Evolutionary conservation across 2,888 invertebrate species (phyloP), one percentile per base, ranked within the genome.

Genomic region (Eupithecia pulchellata): DNA sequence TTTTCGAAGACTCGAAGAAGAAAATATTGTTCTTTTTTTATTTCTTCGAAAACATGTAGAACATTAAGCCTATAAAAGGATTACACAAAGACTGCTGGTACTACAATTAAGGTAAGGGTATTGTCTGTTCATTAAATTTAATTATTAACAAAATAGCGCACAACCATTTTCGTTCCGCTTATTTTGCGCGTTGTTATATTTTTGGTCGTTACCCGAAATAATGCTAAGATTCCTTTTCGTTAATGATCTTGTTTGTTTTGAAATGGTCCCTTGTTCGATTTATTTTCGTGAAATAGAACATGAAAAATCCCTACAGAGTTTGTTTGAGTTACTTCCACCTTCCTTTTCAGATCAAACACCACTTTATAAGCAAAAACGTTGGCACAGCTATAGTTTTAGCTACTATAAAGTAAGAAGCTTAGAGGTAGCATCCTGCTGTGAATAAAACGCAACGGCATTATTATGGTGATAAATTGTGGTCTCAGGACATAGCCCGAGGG

Each of bases 111-210:
- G 75, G 73, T 36, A 72, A 72, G 72, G 71, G 64, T 72, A 72
- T 27, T 69, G 75, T 71, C 72, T 52, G 73, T 73, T 69, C 74
- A 78, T 78, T 78, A 78, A 75, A 77, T 78, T 78, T 78, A 78
- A 78, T 78, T 77, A 78, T 70, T 69, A 71, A 68, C 75, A 72
- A 71, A 72, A 75, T 73, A 74, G 73, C 75, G 75, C 69, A 72
- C 66, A 72, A 71, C 69, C 52, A 67, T 73, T 73, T 77, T 65
- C 71, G 73, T 72, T 76, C 73, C 75, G 73, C 73, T 75, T 69
- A 68, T 69, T 72, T 71, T 73, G 77, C 72, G 64, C 57, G 52
- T 47, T 47, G 57, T 68, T 42, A 64, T 64, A 61, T 64, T 73
- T 68, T 69, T 62, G 73, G 62, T 67, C 69, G 67, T 73, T 73